These are phyloP conservation scores for Fratercula arctica DNA, from an alignment of 2,797 vertebrate genomes.

Conservation along the genomic window DNA sequence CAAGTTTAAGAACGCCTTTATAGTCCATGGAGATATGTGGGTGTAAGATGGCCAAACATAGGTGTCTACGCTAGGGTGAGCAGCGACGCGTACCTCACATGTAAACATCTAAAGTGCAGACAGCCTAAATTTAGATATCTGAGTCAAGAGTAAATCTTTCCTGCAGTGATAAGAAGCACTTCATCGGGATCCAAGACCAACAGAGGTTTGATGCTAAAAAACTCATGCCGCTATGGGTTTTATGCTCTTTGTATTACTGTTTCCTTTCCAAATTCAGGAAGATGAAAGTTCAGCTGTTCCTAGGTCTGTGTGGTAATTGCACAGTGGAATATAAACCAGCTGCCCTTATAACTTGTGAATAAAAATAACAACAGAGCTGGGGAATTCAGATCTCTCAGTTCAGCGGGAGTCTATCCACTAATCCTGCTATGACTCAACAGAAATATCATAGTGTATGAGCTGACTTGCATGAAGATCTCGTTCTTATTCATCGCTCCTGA, in stretches of 20 bases:
- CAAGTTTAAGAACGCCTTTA: no score
- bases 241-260: neutral
- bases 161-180: neutral
- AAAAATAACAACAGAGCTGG: conserved; percentile 3
- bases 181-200: neutral
- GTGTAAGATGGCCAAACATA: neutral
- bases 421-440: neutral
- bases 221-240: neutral
- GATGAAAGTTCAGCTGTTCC: neutral
- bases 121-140: neutral
- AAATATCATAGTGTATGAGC: neutral
- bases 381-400: neutral
- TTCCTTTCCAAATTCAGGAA: neutral
- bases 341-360: neutral
- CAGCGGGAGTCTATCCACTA: neutral
- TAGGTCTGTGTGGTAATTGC: neutral
- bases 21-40: accelerated
- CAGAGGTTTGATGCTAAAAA: neutral
- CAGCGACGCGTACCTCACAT: neutral
- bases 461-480: neutral
- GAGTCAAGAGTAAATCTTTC: neutral
- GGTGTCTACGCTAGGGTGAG: neutral
- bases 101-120: neutral
- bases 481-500: neutral
- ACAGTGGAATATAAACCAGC: conserved; percentile 1